Base-by-base conservation (phyloP, 2,888 invertebrate genomes). In the Lochmaea crataegi region DNA sequence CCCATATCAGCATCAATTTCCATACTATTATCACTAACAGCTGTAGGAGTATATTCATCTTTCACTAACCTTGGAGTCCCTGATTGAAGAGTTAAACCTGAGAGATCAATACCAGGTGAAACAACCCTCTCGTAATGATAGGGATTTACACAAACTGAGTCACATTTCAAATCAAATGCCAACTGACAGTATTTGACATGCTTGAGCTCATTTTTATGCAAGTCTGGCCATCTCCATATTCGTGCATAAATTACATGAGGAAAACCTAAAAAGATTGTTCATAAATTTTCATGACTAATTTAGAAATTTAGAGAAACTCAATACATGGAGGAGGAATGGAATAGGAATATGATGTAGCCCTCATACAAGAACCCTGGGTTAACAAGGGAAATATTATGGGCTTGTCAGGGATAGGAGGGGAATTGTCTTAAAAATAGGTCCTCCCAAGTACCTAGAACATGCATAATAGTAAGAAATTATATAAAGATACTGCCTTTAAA, bases 91-190 rank as follows among this genome's bases (percentile, higher is more conserved):
- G 96, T 97, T 68, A 98, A 89, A 16, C 97, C 97, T 69, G 97
- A 97, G 77, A 98, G 89, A 90, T 97, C 96, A 86, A 99, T 98
- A 83, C 98, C 98, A 75, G 98, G 98, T 45, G 98, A 98, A 38
- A 99, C 99, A 63, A 99, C 98, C 81, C 99, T 90, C 87, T 99
- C 99, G 86, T 99, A 99, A 85, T 99, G 99, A 86, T 99, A 99
- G 0, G 99, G 99, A 89, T 99, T 99, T 58, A 99, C 98, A 88
- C 99, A 99, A 26, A 99, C 99, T 56, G 96, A 96, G 88, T 99
- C 99, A 87, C 96, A 97, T 88, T 99, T 99, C 84, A 99, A 91
- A 89, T 99, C 99, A 88, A 99, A 99, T 42, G 98, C 99, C 89
- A 94, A 98, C 88, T 97, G 96, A 87, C 99, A 99, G 86, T 95